Evolutionary conservation across 2,888 invertebrate genomes (phyloP), one percentile per base, ranked within the genome.

Genomic region (Eulithis testata): DNA sequence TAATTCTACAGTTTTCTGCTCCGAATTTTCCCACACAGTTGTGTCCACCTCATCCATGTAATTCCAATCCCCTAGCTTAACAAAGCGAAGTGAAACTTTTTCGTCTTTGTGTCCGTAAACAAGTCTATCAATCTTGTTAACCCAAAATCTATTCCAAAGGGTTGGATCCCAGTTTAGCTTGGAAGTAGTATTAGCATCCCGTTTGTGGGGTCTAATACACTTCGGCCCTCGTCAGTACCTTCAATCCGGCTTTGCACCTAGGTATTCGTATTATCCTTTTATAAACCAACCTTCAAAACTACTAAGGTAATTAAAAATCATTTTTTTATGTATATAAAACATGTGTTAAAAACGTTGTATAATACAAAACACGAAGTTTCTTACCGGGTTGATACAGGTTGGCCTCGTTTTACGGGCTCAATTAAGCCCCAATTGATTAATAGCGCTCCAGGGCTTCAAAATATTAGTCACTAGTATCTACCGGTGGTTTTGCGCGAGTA

Each of bases 21-120:
- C 40, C 40, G 49, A 47, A 58, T 53, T 47, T 27, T 45, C 37
- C 49, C 50, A 49, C 43, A 54, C 43, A 14, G 40, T 12, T 37
- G 4, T 59, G 59, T 44, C 51, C 51, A 60, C 37, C 78, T 78
- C 78, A 76, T 74, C 75, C 79, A 77, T 83, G 85, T 87, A 87
- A 88, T 87, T 85, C 85, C 81, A 74, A 77, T 85, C 81, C 81
- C 85, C 82, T 85, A 85, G 84, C 85, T 86, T 86, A 88, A 88
- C 88, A 86, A 88, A 88, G 85, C 87, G 83, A 80, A 78, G 81
- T 80, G 77, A 78, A 85, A 88, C 82, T 89, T 89, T 89, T 88
- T 88, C 82, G 82, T 84, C 82, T 82, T 80, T 80, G 75, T 81
- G 77, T 79, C 76, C 80, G 84, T 84, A 87, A 88, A 87, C 86